Percentiles rank a stretch among this genome's conserved stretches.
phyloP scores from a whole-genome alignment of 2,797 vertebrate species.

The Xenops minutus region DNA sequence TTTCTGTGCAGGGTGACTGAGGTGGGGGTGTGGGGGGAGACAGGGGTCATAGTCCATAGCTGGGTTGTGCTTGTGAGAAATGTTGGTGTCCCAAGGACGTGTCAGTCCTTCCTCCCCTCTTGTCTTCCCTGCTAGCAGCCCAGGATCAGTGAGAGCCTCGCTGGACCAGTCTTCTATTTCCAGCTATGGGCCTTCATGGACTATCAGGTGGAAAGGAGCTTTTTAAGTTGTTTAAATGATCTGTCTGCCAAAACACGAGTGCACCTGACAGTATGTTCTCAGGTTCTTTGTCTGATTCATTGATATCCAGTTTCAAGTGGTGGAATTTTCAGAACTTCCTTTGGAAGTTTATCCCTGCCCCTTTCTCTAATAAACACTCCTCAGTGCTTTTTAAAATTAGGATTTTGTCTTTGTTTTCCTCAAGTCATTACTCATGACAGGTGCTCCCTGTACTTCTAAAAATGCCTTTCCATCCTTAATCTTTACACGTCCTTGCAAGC shows the following conservation, averaged over 20 bases:
- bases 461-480: constrained; percentile 13
- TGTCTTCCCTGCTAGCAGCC: not conserved
- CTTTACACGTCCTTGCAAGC: not conserved
- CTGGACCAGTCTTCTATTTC: not conserved
- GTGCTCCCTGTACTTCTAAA: not conserved
- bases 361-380: not conserved
- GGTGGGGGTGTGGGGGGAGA: fast-evolving
- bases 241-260: not conserved
- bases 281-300: not conserved
- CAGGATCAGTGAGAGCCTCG: not conserved
- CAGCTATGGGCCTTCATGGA: not conserved
- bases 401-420: constrained; percentile 26
- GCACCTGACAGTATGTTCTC: not conserved
- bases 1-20: not conserved
- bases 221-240: not conserved
- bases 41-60: not conserved
- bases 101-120: not conserved
- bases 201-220: not conserved
- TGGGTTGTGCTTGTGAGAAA: not conserved
- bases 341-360: not conserved
- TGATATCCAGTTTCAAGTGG: not conserved
- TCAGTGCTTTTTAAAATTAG: not conserved
- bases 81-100: not conserved
- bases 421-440: not conserved
- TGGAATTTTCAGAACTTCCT: not conserved